Evolutionary conservation across 1,140 invertebrate species (phyloP).

Genomic region (Geopemphigus sp.): DNA sequence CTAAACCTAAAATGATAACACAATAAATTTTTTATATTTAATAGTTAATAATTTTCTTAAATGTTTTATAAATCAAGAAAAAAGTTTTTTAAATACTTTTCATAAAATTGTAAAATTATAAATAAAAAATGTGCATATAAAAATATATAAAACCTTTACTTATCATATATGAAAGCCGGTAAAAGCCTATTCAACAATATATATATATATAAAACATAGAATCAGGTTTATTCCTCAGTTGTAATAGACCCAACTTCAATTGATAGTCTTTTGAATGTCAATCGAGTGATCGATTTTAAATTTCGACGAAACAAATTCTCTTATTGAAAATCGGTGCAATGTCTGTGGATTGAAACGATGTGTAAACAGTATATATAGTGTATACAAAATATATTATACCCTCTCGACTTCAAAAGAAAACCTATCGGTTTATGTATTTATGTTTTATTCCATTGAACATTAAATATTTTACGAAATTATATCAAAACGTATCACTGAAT

Average conservation of each 20-base stretch:
- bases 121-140: too few species aligned
- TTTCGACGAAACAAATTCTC: constrained; percentile 10
- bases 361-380: constrained; percentile 5
- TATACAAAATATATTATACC: background rate
- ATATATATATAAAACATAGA: background rate
- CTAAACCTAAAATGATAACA: too few species aligned
- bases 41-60: too few species aligned
- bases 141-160: too few species aligned
- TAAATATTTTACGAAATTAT: background rate
- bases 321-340: background rate
- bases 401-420: constrained; percentile 1
- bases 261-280: constrained; percentile 1
- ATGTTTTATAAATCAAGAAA: too few species aligned
- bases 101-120: too few species aligned
- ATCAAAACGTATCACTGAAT: background rate
- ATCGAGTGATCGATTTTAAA: background rate
- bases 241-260: background rate
- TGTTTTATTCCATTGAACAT: constrained; percentile 10
- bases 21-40: too few species aligned
- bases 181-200: background rate
- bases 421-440: background rate
- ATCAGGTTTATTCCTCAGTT: background rate
- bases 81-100: too few species aligned
- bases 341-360: background rate
- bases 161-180: too few species aligned